Percentiles rank a stretch among this genome's conserved stretches.
Evolutionary conservation across 1,140 invertebrate species (phyloP).

Genomic region (Ceratosolen fusciceps): DNA sequence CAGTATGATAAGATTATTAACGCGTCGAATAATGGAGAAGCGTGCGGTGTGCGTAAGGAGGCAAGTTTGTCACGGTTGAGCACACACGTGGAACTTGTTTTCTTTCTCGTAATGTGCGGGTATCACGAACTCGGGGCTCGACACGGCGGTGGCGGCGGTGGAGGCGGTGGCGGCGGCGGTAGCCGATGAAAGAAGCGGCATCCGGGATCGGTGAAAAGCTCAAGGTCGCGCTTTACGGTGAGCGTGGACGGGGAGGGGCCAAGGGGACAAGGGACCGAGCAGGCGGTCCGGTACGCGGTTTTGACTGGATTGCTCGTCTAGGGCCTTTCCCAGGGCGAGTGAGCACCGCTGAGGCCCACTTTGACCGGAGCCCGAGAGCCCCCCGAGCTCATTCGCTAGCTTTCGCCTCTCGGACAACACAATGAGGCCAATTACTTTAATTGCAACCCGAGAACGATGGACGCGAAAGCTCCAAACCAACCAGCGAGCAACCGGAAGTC

Average conservation of each 20-base stretch:
- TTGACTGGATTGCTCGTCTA: neutral
- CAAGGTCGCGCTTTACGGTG: too few species aligned
- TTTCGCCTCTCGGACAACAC: constrained; percentile 65
- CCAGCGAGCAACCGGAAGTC: constrained; percentile 60
- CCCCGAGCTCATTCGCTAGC: constrained; percentile 56
- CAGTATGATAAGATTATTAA: neutral
- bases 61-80: neutral
- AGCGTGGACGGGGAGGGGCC: neutral
- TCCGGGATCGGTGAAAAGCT: neutral
- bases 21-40: too few species aligned
- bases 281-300: neutral
- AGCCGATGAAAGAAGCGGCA: neutral
- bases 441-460: constrained; percentile 58
- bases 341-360: constrained; percentile 5
- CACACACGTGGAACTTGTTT: neutral
- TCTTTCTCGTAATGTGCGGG: neutral
- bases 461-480: constrained; percentile 61
- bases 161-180: too few species aligned
- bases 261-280: too few species aligned
- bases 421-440: constrained; percentile 69
- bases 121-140: neutral
- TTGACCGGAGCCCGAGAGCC: neutral
- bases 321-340: neutral
- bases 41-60: neutral
- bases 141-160: neutral